Conservation (phyloP, 2,888 invertebrate species). For the Gandaritis pyraliata region DNA sequence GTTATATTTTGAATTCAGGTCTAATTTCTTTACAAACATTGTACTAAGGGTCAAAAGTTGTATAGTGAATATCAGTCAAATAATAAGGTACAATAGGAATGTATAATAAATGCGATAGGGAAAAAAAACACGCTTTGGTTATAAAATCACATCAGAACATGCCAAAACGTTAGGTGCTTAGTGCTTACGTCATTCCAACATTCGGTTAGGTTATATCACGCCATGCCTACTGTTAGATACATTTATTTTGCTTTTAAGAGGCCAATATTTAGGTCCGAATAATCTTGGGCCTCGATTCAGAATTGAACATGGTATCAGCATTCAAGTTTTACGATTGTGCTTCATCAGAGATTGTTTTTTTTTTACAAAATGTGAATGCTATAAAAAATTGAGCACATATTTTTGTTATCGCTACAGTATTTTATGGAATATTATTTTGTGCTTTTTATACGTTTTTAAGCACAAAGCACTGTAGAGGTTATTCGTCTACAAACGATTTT, state of each 20-base stretch:
- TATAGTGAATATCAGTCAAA: conserved; percentile 39
- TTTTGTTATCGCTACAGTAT: too few relatives aligned
- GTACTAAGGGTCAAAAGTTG: background rate
- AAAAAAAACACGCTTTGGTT: conserved; percentile 26
- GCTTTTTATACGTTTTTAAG: too few relatives aligned
- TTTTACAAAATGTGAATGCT: too few relatives aligned
- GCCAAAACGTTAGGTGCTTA: conserved; percentile 38
- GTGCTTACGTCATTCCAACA: conserved; percentile 25
- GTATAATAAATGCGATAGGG: conserved; percentile 24
- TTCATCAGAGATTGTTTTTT: too few relatives aligned
- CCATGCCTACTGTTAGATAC: conserved; percentile 65
- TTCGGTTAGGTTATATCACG: conserved; percentile 33
- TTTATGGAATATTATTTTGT: too few relatives aligned
- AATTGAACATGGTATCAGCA: too few relatives aligned
- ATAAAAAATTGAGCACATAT: too few relatives aligned
- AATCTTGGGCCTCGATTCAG: too few relatives aligned
- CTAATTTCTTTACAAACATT: background rate
- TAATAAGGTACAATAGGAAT: conserved; percentile 31
- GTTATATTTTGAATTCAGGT: background rate
- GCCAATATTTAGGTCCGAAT: too few relatives aligned
- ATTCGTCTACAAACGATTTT: too few relatives aligned
- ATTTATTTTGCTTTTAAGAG: conserved; percentile 9
- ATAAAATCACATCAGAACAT: conserved; percentile 40
- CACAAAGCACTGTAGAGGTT: too few relatives aligned
- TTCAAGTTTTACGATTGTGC: too few relatives aligned